Conservation (phyloP, 2,888 invertebrate genomes). For the Augiades crinisus region DNA sequence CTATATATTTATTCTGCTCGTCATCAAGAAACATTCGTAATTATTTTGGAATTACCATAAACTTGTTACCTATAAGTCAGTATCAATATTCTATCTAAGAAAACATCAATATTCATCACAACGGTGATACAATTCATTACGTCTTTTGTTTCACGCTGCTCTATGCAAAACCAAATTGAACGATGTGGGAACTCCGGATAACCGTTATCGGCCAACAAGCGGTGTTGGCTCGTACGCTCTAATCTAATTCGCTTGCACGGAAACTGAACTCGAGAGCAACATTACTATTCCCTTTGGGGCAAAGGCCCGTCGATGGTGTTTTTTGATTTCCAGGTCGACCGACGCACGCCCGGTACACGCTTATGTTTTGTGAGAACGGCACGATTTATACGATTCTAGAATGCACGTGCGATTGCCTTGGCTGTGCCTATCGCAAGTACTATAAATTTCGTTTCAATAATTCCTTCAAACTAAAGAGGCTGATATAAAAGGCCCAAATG, state of each 20-base stretch:
- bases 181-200: slow-evolving; percentile 19
- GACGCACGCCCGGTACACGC: slow-evolving; percentile 16
- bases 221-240: slow-evolving; percentile 17
- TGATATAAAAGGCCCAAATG: too few species aligned
- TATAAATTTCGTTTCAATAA: slow-evolving; percentile 13
- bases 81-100: too few species aligned
- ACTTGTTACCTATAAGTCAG: too few species aligned
- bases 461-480: slow-evolving; percentile 14
- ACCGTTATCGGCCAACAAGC: slow-evolving; percentile 23
- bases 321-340: slow-evolving; percentile 26
- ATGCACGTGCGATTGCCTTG: slow-evolving; percentile 20
- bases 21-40: too few species aligned
- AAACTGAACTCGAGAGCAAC: slow-evolving; percentile 25
- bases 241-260: slow-evolving; percentile 26
- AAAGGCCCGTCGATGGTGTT: slow-evolving; percentile 27
- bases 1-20: too few species aligned
- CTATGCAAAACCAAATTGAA: slow-evolving; percentile 17
- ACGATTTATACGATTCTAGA: slow-evolving; percentile 27
- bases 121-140: too few species aligned
- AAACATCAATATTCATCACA: too few species aligned
- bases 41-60: too few species aligned
- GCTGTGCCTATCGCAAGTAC: slow-evolving; percentile 10
- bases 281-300: slow-evolving; percentile 27
- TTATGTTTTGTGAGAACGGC: slow-evolving; percentile 26
- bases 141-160: slow-evolving; percentile 6